Evolutionary conservation across 2,113 vertebrate genomes (phyloP), one percentile per base, ranked within the genome.

Genomic region (Carassius auratus): DNA sequence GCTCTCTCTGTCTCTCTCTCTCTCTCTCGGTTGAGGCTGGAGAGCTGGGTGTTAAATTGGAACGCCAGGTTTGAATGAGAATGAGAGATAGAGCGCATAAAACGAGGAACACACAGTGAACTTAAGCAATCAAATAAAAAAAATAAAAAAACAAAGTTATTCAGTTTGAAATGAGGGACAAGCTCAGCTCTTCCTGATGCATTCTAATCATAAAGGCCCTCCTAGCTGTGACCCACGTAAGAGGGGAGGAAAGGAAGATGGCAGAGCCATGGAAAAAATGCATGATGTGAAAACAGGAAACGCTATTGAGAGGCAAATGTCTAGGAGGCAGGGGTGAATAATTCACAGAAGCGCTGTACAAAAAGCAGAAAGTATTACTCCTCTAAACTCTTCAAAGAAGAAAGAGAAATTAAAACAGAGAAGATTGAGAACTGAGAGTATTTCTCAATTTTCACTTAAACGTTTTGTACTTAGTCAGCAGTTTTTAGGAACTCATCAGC

Each of bases 81-180:
- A 94, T 94, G 90, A 94, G 91, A 83, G 77, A 87, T 88, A 84
- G 71, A 78, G 26, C 50, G 30, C 86, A 81, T 68, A 68, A 83
- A 71, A 55, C 87, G 88, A 90, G 91, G 87, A 92, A 91, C 92
- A 88, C 94, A 93, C 86, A 87, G 90, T 92, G 86, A 93, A 94
- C 89, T 92, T 93, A 90, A 93, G 92, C 93, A 94, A 95, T 95
- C 92, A 92, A 94, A 94, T 94, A 90, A 92, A 94, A 90, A n/a
- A 92, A 94, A 94, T 94, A 90, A 77, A 94, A 93, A 30, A 30
- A 30, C 30, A 30, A 30, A 92, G 90, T 94, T 93, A 94, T 93
- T 94, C 93, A 92, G 90, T 91, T 88, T 88, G 88, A 90, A 94
- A 92, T 91, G 89, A 92, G 91, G 91, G 86, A 89, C 91, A 88